Conservation (phyloP, 37 sponge, comb jelly and placozoan genomes). For the Diacarnus erythraeanus region DNA sequence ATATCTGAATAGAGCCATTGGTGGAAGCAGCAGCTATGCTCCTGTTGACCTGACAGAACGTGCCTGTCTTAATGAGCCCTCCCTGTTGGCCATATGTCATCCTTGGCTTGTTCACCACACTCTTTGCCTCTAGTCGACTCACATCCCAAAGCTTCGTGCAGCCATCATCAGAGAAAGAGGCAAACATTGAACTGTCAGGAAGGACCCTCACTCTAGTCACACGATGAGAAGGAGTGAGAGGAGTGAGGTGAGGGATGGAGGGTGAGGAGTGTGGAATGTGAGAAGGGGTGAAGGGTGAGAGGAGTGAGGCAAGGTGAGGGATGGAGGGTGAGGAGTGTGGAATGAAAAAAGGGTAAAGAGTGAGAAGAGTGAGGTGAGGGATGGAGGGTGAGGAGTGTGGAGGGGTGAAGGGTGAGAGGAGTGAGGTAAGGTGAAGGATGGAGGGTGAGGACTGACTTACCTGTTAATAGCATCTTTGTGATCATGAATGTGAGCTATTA, state of each 20-base stretch:
- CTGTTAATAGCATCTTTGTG: constrained; percentile 87
- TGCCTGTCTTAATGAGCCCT: constrained; percentile 50
- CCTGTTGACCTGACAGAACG: constrained; percentile 40
- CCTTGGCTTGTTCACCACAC: constrained; percentile 61
- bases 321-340: too few species aligned
- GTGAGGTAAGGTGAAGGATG: not conserved
- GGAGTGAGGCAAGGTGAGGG: not conserved
- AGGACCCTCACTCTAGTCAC: constrained; percentile 51
- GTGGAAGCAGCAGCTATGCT: constrained; percentile 56
- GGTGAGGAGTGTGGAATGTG: not conserved
- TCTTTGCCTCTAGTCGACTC: constrained; percentile 72
- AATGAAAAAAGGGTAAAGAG: too few species aligned
- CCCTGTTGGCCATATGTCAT: constrained; percentile 41
- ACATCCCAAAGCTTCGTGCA: constrained; percentile 89
- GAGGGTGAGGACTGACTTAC: constrained; percentile 33
- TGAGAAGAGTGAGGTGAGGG: too few species aligned
- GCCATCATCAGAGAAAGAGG: constrained; percentile 89
- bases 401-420: constrained; percentile 5
- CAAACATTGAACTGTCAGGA: constrained; percentile 70
- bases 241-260: not conserved
- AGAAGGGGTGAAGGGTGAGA: not conserved
- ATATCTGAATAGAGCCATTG: constrained; percentile 51
- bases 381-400: not conserved
- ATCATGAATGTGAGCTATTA: constrained; percentile 89
- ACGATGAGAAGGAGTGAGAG: constrained; percentile 11